Percentiles rank a stretch among this genome's conserved stretches.
These are phyloP conservation scores for Trypoxylon attenuatum DNA, from an alignment of 2,888 invertebrate genomes.

Conservation along the genomic window DNA sequence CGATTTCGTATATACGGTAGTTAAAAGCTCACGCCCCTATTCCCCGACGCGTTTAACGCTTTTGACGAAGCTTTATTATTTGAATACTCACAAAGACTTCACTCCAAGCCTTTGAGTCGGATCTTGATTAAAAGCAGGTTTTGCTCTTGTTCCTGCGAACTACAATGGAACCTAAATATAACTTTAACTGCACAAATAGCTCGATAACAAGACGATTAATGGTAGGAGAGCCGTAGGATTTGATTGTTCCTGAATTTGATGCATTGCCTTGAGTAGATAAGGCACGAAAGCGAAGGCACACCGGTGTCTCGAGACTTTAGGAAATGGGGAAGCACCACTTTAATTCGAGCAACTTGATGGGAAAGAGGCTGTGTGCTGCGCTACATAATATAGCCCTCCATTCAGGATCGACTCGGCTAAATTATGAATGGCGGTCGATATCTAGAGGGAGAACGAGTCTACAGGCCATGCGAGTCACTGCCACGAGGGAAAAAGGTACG, in stretches of 20 bases:
- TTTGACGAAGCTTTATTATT: too few species aligned
- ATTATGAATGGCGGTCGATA: conserved; percentile 74
- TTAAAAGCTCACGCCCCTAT: not conserved
- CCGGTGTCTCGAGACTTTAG: not conserved
- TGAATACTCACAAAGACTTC: too few species aligned
- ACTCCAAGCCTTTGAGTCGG: too few species aligned
- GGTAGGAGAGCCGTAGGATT: too few species aligned
- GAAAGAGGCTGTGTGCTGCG: conserved; percentile 46
- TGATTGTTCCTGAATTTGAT: too few species aligned
- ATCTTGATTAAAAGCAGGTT: too few species aligned
- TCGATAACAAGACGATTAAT: too few species aligned
- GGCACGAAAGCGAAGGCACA: not conserved
- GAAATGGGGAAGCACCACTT: conserved; percentile 39
- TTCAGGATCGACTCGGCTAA: conserved; percentile 69
- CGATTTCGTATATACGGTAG: not conserved
- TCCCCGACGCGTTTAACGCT: not conserved
- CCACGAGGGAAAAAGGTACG: conserved; percentile 36
- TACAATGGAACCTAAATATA: too few species aligned
- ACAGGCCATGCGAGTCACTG: conserved; percentile 34
- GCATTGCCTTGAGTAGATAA: too few species aligned
- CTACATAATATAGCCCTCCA: conserved; percentile 57
- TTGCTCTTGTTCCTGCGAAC: too few species aligned
- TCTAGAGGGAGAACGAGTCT: conserved; percentile 43
- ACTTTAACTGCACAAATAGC: too few species aligned
- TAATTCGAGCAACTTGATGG: conserved; percentile 45